Evolutionary conservation across 1,140 invertebrate genomes (phyloP), one percentile per base, ranked within the genome.

Genomic region (Notospermus geniculatus): DNA sequence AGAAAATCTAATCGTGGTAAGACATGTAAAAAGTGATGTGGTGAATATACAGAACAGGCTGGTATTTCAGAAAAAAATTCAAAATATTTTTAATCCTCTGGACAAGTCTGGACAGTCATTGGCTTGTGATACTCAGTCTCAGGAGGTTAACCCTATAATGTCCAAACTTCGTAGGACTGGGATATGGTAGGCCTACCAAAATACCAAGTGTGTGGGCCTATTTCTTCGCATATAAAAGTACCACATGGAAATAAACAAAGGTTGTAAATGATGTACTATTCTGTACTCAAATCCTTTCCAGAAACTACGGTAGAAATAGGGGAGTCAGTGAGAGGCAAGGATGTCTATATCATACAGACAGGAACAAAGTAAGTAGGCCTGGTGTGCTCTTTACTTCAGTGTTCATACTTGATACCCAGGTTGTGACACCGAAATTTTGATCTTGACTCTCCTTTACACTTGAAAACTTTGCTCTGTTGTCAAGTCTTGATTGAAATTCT

Each of bases 331-430:
- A 85, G 95, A 63, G 93, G 92, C 53, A 95, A 96, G 83, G 93
- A 97, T 83, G 90, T 97, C 57, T 98, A 94, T 73, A 94, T 98
- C 59, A 90, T 98, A 66, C 95, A 98, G 83, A 97, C 95, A 43
- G 95, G 94, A 69, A 92, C 93, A 22, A 97, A 97, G 91, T 93
- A 85, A 86, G 87, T 84, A n/a, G n/a, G n/a, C n/a, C n/a, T n/a
- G n/a, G n/a, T n/a, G n/a, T n/a, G n/a, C n/a, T n/a, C n/a, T n/a
- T n/a, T n/a, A n/a, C n/a, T n/a, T n/a, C n/a, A n/a, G n/a, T n/a
- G n/a, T n/a, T n/a, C n/a, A n/a, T n/a, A n/a, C n/a, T n/a, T n/a
- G n/a, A n/a, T n/a, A n/a, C n/a, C n/a, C n/a, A n/a, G n/a, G n/a
- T n/a, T n/a, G n/a, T n/a, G n/a, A n/a, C n/a, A n/a, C n/a, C n/a